Evolutionary conservation across 2,888 invertebrate genomes (phyloP).

Genomic region (Erannis defoliaria): DNA sequence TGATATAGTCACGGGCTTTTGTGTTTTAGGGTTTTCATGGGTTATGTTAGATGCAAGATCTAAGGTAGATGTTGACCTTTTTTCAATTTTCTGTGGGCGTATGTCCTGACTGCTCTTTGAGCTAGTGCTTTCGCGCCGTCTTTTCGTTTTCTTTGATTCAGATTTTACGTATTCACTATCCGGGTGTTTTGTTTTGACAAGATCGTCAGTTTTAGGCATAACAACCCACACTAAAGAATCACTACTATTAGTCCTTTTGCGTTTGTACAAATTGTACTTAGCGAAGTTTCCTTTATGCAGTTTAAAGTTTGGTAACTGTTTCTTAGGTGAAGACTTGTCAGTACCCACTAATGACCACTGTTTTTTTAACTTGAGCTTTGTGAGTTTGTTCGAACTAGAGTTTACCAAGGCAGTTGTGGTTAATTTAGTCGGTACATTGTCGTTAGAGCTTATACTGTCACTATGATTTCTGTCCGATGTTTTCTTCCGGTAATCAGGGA

Average conservation of each 20-base stretch:
- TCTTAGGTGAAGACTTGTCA: not conserved
- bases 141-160: not conserved
- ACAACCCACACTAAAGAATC: slow-evolving; percentile 27
- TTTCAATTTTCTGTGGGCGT: not conserved
- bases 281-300: slow-evolving; percentile 7
- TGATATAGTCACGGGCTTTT: not conserved
- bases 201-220: slow-evolving; percentile 7
- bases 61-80: not conserved
- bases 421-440: slow-evolving; percentile 5
- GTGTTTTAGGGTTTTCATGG: not conserved
- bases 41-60: not conserved
- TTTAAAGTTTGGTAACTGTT: slow-evolving; percentile 7
- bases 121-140: not conserved
- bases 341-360: not conserved
- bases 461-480: not conserved
- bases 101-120: not conserved
- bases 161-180: not conserved
- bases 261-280: slow-evolving; percentile 22
- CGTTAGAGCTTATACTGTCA: slow-evolving; percentile 1
- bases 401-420: slow-evolving; percentile 5
- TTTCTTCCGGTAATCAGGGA: not conserved
- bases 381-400: not conserved
- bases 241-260: slow-evolving; percentile 7
- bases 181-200: not conserved
- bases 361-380: not conserved